These are phyloP conservation scores for Gryllus longicercus DNA, from an alignment of 2,888 invertebrate genomes.

Conservation along the genomic window DNA sequence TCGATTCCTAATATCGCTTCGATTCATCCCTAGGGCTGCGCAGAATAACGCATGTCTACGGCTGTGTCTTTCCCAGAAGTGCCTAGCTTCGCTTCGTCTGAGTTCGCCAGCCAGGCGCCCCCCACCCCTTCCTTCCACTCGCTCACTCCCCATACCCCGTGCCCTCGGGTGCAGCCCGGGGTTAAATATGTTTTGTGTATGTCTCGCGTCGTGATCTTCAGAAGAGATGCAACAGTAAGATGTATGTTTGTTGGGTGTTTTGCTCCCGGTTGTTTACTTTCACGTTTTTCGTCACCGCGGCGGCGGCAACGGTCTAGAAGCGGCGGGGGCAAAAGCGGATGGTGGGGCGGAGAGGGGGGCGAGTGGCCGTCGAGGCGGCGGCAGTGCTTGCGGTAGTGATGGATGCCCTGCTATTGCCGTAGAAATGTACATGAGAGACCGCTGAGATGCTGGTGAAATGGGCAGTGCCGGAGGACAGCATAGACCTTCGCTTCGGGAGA, in stretches of 20 bases:
- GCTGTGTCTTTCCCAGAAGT: too few relatives aligned
- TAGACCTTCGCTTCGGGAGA: background rate
- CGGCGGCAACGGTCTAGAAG: background rate
- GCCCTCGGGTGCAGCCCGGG: too few relatives aligned
- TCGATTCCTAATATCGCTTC: too few relatives aligned
- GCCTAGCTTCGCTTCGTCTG: too few relatives aligned
- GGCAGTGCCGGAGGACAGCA: background rate
- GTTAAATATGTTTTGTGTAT: background rate
- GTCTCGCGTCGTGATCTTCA: constrained; percentile 17
- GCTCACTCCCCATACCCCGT: too few relatives aligned
- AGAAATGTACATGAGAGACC: too few relatives aligned
- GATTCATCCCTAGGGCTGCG: too few relatives aligned
- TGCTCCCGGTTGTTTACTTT: background rate
- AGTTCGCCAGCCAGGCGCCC: too few relatives aligned
- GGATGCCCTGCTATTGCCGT: background rate
- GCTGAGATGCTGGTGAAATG: too few relatives aligned
- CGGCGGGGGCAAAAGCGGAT: background rate
- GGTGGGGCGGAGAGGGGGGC: background rate
- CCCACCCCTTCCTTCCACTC: too few relatives aligned
- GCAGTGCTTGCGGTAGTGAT: background rate
- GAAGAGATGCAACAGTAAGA: constrained; percentile 2
- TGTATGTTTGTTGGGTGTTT: constrained; percentile 17
- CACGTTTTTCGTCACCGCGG: background rate
- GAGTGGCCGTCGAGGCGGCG: background rate
- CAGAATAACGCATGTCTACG: too few relatives aligned